These are phyloP conservation scores for Psilanteris sp. DNA, from an alignment of 1,140 invertebrate genomes.

Conservation along the genomic window DNA sequence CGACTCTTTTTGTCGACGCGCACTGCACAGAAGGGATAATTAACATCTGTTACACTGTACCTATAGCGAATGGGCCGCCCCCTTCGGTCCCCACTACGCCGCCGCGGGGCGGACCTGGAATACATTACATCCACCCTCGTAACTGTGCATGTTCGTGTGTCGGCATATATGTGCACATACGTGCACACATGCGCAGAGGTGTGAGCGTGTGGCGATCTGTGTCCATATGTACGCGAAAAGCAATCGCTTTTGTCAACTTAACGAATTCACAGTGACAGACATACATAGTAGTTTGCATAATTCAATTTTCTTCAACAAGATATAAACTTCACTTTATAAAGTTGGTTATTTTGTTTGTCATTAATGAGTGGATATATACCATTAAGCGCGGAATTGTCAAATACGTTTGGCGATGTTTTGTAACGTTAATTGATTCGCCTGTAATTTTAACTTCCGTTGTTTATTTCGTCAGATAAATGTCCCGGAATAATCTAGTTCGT, in stretches of 20 bases:
- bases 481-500: too few species aligned
- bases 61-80: constrained; percentile 74
- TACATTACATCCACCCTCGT: constrained; percentile 77
- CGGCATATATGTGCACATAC: constrained; percentile 21
- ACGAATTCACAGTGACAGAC: constrained; percentile 60
- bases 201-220: constrained; percentile 17
- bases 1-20: constrained; percentile 69
- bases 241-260: constrained; percentile 63
- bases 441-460: too few species aligned
- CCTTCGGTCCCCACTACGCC: constrained; percentile 74
- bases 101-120: constrained; percentile 78
- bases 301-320: constrained; percentile 59
- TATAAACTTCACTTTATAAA: constrained; percentile 45
- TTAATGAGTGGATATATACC: constrained; percentile 58
- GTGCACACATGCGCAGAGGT: constrained; percentile 22
- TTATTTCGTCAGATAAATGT: too few species aligned
- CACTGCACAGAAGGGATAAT: constrained; percentile 77
- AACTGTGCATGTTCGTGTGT: constrained; percentile 49
- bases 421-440: too few species aligned
- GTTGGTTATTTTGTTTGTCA: constrained; percentile 40
- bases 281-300: constrained; percentile 56
- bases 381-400: too few species aligned
- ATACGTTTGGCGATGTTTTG: too few species aligned
- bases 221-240: constrained; percentile 46
- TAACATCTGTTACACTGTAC: constrained; percentile 79